Evolutionary conservation across 1,140 invertebrate genomes (phyloP), one percentile per base, ranked within the genome.

Genomic region (Dolichoris vasculosae): DNA sequence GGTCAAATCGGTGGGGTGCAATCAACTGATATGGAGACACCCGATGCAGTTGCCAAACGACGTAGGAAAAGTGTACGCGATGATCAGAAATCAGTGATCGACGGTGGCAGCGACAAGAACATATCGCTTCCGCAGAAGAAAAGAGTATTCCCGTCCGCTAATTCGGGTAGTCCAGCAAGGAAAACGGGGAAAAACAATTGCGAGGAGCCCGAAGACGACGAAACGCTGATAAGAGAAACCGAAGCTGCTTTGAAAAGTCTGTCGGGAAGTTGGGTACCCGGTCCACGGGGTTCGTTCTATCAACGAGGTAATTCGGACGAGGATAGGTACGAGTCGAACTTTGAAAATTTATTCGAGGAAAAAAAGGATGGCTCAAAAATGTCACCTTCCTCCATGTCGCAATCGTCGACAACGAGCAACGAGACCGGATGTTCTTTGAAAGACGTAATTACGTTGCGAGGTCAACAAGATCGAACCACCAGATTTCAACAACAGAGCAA

Each of bases 341-440:
- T 97, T 88, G 97, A 97, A 88, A 97, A 97, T 91, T 92, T 97
- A 0, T 97, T 97, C 88, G 96, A 97, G 88, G 97, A 97, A 89
- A 97, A 97, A 90, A 95, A 96, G 88, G 94, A 95, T 17, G 93
- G 90, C 64, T 91, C 94, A 0, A 96, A 96, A 91, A 94, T 95
- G 90, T 94, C 95, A 23, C 95, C 95, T 8, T 95, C 95, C 11
- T 95, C 95, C 4, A 92, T 94, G 51, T 94, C 94, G 2, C 94
- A 94, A 0, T 95, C 94, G 0, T 94, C 94, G n/a, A 95, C 94
- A 23, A 94, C 95, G 20, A 95, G 95, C 87, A 95, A 94, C 77
- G 95, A 95, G 32, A 93, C 94, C 11, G 91, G 94, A 6, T 94
- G 94, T 84, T 95, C 95, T 0, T 86, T 94, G 87, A 96, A 95